These are phyloP conservation scores for Phymastichus coffea DNA, from an alignment of 1,140 invertebrate species.

Conservation along the genomic window DNA sequence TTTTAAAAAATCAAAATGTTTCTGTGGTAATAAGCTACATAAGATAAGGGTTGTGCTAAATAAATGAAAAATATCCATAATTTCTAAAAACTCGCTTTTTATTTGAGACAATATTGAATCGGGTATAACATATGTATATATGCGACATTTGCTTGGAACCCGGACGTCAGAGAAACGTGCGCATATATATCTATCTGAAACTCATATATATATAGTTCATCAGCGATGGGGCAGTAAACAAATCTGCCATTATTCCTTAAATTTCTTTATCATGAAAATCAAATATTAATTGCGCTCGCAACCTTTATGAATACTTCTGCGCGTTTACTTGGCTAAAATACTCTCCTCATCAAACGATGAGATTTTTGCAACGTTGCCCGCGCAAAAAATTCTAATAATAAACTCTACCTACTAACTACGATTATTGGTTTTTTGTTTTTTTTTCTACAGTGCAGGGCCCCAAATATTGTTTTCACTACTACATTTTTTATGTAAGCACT, in stretches of 20 bases:
- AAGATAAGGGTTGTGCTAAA: background rate
- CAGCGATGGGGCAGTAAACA: constrained; percentile 10
- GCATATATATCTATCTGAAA: constrained; percentile 1
- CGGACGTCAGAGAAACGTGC: constrained; percentile 17
- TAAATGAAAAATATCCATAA: no score
- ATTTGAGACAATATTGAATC: constrained; percentile 31
- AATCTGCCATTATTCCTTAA: background rate
- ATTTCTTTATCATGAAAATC: background rate
- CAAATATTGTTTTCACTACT: background rate
- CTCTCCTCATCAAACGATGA: background rate
- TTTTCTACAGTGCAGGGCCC: constrained; percentile 12
- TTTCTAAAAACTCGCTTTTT: constrained; percentile 33
- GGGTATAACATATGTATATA: constrained; percentile 19
- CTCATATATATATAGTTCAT: constrained; percentile 8
- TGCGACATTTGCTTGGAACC: constrained; percentile 20
- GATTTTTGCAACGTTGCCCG: constrained; percentile 7
- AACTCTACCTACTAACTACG: constrained; percentile 12
- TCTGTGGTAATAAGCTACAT: background rate
- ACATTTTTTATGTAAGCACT: background rate
- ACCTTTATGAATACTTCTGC: background rate
- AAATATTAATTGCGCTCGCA: background rate
- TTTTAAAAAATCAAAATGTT: background rate
- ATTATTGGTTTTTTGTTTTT: constrained; percentile 3
- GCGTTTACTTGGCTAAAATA: constrained; percentile 1
- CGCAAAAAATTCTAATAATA: constrained; percentile 12